Conservation (phyloP, 2,797 vertebrate species). For the Sebastes elongatus region DNA sequence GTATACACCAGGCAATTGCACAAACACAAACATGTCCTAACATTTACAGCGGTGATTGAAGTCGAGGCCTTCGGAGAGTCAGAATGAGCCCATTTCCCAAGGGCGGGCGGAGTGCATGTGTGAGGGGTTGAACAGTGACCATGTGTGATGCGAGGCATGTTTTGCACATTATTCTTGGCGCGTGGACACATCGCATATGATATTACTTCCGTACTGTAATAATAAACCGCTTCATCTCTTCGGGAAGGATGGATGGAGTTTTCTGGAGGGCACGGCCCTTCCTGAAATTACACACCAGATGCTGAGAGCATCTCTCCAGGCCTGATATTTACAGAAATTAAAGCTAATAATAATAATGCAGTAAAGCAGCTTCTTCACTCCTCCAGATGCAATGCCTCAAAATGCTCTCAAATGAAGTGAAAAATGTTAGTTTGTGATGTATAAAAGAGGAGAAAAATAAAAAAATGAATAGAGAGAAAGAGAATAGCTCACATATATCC, state of each 20-base stretch:
- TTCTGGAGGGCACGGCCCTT: constrained; percentile 61
- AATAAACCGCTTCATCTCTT: constrained; percentile 76
- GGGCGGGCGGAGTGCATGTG: constrained; percentile 35
- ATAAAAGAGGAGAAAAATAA: neutral
- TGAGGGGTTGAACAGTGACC: constrained; percentile 26
- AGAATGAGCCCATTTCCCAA: constrained; percentile 45
- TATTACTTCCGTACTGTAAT: constrained; percentile 79
- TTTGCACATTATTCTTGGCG: constrained; percentile 71
- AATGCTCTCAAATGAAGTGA: neutral
- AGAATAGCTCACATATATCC: constrained; percentile 39
- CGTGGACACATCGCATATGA: constrained; percentile 73
- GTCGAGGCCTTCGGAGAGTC: constrained; percentile 33
- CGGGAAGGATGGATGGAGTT: constrained; percentile 61
- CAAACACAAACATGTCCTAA: constrained; percentile 79
- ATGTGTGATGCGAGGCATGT: constrained; percentile 64
- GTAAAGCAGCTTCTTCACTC: neutral
- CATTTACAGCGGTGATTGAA: constrained; percentile 71
- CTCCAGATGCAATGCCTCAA: neutral
- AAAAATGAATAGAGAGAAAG: constrained; percentile 5
- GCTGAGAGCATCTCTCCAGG: constrained; percentile 65
- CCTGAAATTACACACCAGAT: constrained; percentile 79
- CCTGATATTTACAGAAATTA: constrained; percentile 62
- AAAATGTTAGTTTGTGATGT: neutral
- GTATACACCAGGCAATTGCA: constrained; percentile 62
- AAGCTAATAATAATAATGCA: constrained; percentile 38